Evolutionary conservation across 2,113 vertebrate genomes (phyloP).

Genomic region (Macroglossus sobrinus): DNA sequence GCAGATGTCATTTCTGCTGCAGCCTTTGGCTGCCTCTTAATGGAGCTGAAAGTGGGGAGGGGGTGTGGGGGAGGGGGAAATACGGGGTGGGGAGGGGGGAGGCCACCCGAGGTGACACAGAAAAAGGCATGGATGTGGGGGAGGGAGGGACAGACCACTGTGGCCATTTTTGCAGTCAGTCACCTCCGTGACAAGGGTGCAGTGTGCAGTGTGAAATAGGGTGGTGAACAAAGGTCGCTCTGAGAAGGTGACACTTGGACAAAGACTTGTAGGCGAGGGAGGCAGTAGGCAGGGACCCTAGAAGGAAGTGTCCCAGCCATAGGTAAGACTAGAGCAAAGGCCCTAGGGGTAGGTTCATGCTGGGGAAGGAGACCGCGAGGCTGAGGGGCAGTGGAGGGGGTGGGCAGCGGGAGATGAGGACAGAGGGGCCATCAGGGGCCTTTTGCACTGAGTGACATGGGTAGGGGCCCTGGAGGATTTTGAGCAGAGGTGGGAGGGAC

Average conservation of each 20-base stretch:
- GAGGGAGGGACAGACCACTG: fast-evolving
- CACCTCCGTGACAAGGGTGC: neutral
- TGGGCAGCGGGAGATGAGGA: neutral
- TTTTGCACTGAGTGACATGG: neutral
- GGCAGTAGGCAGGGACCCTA: neutral
- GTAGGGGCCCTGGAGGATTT: fast-evolving
- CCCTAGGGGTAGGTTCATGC: fast-evolving
- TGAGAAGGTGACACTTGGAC: neutral
- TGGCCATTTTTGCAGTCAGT: fast-evolving
- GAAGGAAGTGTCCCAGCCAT: neutral
- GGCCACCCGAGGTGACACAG: too few species aligned
- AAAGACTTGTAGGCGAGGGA: neutral
- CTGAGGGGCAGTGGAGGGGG: neutral
- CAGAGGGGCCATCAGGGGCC: neutral
- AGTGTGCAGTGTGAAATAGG: neutral
- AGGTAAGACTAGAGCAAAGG: neutral
- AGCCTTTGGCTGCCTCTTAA: fast-evolving
- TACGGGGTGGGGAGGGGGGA: too few species aligned
- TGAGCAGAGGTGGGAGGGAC: neutral
- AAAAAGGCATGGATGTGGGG: fast-evolving
- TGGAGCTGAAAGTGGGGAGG: too few species aligned
- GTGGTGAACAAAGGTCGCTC: neutral
- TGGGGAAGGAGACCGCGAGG: neutral
- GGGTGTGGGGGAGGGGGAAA: too few species aligned
- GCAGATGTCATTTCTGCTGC: fast-evolving